Conservation (phyloP, 2,888 invertebrate species). For the Aleiodes leptofemur region DNA sequence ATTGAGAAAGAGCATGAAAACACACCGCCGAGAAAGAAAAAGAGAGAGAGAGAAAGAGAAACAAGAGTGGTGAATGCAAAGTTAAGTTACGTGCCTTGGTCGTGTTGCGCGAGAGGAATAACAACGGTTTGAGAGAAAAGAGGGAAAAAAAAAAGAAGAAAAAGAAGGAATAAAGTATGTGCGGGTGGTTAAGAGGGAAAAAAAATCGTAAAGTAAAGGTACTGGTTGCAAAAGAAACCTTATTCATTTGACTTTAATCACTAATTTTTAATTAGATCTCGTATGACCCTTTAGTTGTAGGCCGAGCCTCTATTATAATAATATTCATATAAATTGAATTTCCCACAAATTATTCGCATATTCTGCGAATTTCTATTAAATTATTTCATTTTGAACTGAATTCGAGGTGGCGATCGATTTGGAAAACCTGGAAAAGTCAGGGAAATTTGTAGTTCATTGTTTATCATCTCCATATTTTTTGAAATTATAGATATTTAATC, state of each 20-base stretch:
- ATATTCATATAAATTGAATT: constrained; percentile 43
- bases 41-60: constrained; percentile 20
- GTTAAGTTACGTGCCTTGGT: constrained; percentile 36
- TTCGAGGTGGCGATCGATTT: too few relatives aligned
- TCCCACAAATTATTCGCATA: neutral
- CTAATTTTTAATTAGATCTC: constrained; percentile 72
- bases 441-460: too few relatives aligned
- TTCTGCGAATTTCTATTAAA: neutral
- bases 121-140: neutral
- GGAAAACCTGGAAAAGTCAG: too few relatives aligned
- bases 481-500: too few relatives aligned
- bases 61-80: constrained; percentile 41
- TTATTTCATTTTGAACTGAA: too few relatives aligned
- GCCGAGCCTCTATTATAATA: constrained; percentile 56
- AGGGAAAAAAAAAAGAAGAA: neutral
- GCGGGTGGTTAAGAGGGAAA: constrained; percentile 20
- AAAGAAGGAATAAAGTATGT: constrained; percentile 4
- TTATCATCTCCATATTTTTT: too few relatives aligned
- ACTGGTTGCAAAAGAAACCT: constrained; percentile 55
- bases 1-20: constrained; percentile 44
- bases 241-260: constrained; percentile 65
- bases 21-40: neutral
- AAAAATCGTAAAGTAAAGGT: constrained; percentile 30
- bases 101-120: constrained; percentile 31
- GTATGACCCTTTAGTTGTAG: constrained; percentile 50